These are phyloP conservation scores for Apistogramma diplotaenia DNA, from an alignment of 2,113 vertebrate species.

Conservation along the genomic window DNA sequence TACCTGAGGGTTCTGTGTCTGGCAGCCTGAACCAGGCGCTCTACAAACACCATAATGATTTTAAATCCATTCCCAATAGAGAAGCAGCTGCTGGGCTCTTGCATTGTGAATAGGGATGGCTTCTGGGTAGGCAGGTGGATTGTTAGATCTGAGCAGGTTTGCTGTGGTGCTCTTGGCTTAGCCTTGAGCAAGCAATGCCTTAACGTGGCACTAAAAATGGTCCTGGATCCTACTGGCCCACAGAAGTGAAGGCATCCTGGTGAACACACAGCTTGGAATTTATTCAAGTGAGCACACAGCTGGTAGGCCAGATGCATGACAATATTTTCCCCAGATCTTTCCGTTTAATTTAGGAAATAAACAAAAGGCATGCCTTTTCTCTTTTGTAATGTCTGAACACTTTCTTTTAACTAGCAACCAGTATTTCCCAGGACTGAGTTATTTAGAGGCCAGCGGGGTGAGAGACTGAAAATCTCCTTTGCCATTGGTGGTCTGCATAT, in stretches of 20 bases:
- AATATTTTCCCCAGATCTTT: background rate
- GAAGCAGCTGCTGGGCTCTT: slow-evolving; percentile 13
- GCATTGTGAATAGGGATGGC: background rate
- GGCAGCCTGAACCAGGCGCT: slow-evolving; percentile 17
- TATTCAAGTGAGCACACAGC: background rate
- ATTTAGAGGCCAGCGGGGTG: background rate
- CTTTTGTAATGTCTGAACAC: background rate
- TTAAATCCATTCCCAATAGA: background rate
- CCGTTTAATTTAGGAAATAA: background rate
- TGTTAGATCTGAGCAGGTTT: slow-evolving; percentile 29
- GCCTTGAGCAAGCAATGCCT: slow-evolving; percentile 10
- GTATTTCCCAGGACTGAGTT: background rate
- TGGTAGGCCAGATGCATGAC: background rate
- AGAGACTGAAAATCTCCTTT: background rate
- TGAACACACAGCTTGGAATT: background rate
- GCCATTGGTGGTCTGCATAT: background rate
- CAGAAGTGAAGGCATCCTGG: background rate
- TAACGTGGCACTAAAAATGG: background rate
- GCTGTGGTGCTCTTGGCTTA: slow-evolving; percentile 13
- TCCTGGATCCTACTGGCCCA: background rate
- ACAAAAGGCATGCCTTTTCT: background rate
- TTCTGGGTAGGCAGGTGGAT: slow-evolving; percentile 37
- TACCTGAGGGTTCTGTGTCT: slow-evolving; percentile 32
- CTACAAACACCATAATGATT: slow-evolving; percentile 35
- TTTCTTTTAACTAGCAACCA: background rate